These are phyloP conservation scores for Physella acuta DNA, from an alignment of 1,140 invertebrate species.

Conservation along the genomic window DNA sequence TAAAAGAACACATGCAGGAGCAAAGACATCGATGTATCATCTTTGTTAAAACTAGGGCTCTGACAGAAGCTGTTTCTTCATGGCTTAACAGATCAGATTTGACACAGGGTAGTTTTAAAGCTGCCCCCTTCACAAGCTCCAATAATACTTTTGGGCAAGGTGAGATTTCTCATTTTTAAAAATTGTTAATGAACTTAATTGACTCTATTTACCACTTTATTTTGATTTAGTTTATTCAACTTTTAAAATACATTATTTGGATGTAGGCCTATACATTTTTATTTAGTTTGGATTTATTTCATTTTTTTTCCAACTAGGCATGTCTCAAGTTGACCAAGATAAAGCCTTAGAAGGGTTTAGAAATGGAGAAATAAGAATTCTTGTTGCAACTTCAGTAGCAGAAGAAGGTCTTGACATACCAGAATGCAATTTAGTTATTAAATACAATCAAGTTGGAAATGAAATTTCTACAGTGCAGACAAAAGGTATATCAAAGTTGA, in stretches of 20 bases:
- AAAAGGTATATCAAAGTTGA: conserved; percentile 39
- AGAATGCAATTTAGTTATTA: conserved; percentile 55
- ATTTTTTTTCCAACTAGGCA: no score
- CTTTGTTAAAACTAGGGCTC: conserved; percentile 33
- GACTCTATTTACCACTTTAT: no score
- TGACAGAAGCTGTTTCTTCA: conserved; percentile 25
- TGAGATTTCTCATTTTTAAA: no score
- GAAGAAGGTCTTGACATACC: conserved; percentile 60
- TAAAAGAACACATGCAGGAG: conserved; percentile 14
- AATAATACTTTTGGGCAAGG: conserved; percentile 5
- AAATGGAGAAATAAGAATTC: conserved; percentile 28
- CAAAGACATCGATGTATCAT: conserved; percentile 26
- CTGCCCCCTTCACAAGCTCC: conserved; percentile 29
- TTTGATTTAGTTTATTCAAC: no score
- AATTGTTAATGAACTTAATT: no score
- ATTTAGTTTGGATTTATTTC: no score
- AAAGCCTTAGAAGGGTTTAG: conserved; percentile 31
- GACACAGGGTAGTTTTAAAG: conserved; percentile 10
- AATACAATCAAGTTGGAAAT: conserved; percentile 59
- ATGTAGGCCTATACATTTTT: no score
- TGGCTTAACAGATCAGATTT: conserved; percentile 26
- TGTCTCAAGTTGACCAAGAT: conserved; percentile 35
- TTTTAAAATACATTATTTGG: no score
- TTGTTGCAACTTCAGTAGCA: conserved; percentile 55
- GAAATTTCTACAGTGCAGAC: conserved; percentile 56